Percentiles rank a stretch among this genome's conserved stretches.
Conservation (phyloP, 2,888 invertebrate genomes). For the Zygaena filipendulae region DNA sequence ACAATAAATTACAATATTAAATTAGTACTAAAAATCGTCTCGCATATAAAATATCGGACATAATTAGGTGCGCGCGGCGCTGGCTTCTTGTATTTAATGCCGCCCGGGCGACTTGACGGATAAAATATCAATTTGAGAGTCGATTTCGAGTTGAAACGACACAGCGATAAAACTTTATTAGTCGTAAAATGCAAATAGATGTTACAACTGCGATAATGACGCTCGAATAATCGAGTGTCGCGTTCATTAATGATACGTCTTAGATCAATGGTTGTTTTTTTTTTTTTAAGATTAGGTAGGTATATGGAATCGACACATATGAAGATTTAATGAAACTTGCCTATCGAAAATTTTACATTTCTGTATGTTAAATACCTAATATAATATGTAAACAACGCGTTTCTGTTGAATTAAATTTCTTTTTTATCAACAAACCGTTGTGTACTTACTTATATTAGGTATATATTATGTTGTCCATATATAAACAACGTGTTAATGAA, state of each 20-base stretch:
- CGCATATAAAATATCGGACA: neutral
- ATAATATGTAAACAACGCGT: too few species aligned
- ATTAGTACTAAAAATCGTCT: neutral
- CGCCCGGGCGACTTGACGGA: conserved; percentile 23
- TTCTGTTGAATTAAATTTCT: too few species aligned
- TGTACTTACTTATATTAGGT: too few species aligned
- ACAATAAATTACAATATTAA: neutral
- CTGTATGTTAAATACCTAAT: too few species aligned
- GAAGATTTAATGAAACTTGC: too few species aligned
- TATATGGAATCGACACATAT: too few species aligned
- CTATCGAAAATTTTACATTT: too few species aligned
- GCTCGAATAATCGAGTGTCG: conserved; percentile 32
- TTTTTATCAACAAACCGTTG: too few species aligned
- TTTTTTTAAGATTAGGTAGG: too few species aligned
- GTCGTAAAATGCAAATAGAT: conserved; percentile 47
- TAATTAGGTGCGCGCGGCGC: neutral
- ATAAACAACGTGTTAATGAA: too few species aligned
- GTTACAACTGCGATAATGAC: conserved; percentile 32
- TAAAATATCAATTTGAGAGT: conserved; percentile 45
- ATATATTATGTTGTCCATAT: too few species aligned
- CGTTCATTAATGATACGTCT: conserved; percentile 28
- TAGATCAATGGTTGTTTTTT: too few species aligned
- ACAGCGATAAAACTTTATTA: conserved; percentile 44
- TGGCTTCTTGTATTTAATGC: neutral
- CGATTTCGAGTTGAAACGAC: conserved; percentile 35